Base-by-base conservation (phyloP, 2,888 invertebrate genomes). In the Sussaba pulchella region DNA sequence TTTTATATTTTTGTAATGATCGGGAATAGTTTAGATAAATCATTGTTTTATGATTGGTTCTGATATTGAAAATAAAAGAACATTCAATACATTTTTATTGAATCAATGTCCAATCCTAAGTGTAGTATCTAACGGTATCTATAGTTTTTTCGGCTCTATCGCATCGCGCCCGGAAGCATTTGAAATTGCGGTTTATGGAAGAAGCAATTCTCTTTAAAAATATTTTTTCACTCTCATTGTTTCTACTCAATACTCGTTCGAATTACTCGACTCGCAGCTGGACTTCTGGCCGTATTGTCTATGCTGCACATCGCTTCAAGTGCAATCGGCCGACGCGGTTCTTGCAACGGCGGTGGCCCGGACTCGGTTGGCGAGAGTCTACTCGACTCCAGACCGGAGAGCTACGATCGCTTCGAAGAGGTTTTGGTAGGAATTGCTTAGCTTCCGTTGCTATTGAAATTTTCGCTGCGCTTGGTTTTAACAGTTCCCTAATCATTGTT, bases 341-440 rank as follows among this genome's bases (percentile, higher is more conserved):
- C 83, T 36, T 86, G 86, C 78, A 85, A 85, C 50, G 81, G 84
- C 17, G 85, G 69, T 17, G 78, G 86, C 3, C 39, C 78, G 19
- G 89, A 91, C 78, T 88, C 89, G n/a, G 87, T 90, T 63, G 89
- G 88, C 8, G 90, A 90, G 69, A 90, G 89, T 73, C 86, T 90
- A 21, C 78, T 90, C 10, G 88, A 89, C 57, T 84, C 89, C 12
- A 87, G 89, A 67, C 86, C 88, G 0, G 90, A 90, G 39, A 87
- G 85, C 79, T 90, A 89, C 75, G 90, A 90, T 78, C 89, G 89
- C 45, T 90, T 90, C 73, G 90, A 90, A 75, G 90, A 90, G 83
- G 89, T 90, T 83, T 70, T 90, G 85, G 91, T 90, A 83, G 85
- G 84, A 80, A 52, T 47, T 54, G 31, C 52, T 39, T 17, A 5